Evolutionary conservation across 2,113 vertebrate species (phyloP).

Genomic region (Vombatus ursinus): DNA sequence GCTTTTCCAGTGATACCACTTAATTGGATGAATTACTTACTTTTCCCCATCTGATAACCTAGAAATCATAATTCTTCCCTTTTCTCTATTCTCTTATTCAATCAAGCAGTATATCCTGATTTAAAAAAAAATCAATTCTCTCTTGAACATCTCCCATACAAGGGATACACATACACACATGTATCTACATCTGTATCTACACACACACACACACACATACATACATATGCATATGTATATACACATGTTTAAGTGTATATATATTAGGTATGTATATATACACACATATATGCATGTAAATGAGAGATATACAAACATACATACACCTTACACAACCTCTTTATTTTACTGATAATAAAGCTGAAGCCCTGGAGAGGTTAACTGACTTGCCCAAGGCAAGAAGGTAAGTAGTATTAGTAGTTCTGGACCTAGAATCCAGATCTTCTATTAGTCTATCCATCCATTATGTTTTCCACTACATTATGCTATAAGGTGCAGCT

Average conservation of each 20-base stretch:
- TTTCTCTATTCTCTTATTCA: background rate
- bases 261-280: background rate
- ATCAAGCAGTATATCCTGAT: background rate
- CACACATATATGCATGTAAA: background rate
- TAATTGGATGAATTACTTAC: background rate
- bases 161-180: background rate
- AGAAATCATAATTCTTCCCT: background rate
- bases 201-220: too few relatives aligned
- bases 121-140: background rate
- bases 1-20: background rate
- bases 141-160: background rate
- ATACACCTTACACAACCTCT: background rate
- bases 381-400: too few relatives aligned
- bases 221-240: too few relatives aligned
- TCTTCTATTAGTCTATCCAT: too few relatives aligned
- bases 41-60: background rate
- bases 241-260: too few relatives aligned
- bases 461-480: too few relatives aligned
- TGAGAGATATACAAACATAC: background rate
- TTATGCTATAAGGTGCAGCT: too few relatives aligned
- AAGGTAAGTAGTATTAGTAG: too few relatives aligned
- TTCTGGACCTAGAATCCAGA: too few relatives aligned
- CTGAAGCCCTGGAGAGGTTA: too few relatives aligned
- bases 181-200: too few relatives aligned
- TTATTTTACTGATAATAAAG: too few relatives aligned